A percentile compares a stretch with the other conserved stretches of the same genome.
These are phyloP conservation scores for Xiphydria camelus DNA, from an alignment of 2,888 invertebrate species.

Conservation along the genomic window DNA sequence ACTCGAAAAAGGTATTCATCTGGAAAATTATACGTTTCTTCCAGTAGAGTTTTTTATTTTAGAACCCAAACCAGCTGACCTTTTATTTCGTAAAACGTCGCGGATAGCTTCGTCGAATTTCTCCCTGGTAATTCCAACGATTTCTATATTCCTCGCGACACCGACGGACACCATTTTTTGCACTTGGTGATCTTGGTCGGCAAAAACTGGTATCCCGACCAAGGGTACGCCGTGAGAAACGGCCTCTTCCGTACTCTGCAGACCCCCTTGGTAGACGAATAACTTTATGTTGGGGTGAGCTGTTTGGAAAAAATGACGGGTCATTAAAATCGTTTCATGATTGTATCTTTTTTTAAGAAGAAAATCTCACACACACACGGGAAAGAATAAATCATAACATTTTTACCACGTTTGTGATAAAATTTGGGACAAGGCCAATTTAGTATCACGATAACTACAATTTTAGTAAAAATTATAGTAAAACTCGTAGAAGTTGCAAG, in stretches of 20 bases:
- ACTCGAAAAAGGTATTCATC: too few species aligned
- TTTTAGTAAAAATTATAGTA: too few species aligned
- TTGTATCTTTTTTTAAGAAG: too few species aligned
- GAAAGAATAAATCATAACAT: too few species aligned
- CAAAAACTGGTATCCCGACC: constrained; percentile 31
- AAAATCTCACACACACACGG: too few species aligned
- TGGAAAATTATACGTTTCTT: too few species aligned
- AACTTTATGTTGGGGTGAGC: constrained; percentile 37
- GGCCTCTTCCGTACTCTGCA: constrained; percentile 40
- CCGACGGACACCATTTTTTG: constrained; percentile 22
- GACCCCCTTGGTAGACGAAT: constrained; percentile 37
- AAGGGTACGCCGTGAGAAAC: constrained; percentile 32
- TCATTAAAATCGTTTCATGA: too few species aligned
- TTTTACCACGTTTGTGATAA: too few species aligned
- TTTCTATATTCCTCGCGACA: constrained; percentile 22
- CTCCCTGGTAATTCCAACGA: constrained; percentile 12
- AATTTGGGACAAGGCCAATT: neutral
- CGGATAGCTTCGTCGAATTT: constrained; percentile 18
- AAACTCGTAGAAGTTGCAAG: too few species aligned
- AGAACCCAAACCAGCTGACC: too few species aligned
- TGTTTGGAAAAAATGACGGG: constrained; percentile 11
- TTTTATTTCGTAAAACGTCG: constrained; percentile 25
- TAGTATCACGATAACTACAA: too few species aligned
- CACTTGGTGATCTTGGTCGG: constrained; percentile 31
- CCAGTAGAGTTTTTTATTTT: too few species aligned